Conservation (phyloP, 1,140 invertebrate species). For the Cydia splendana region DNA sequence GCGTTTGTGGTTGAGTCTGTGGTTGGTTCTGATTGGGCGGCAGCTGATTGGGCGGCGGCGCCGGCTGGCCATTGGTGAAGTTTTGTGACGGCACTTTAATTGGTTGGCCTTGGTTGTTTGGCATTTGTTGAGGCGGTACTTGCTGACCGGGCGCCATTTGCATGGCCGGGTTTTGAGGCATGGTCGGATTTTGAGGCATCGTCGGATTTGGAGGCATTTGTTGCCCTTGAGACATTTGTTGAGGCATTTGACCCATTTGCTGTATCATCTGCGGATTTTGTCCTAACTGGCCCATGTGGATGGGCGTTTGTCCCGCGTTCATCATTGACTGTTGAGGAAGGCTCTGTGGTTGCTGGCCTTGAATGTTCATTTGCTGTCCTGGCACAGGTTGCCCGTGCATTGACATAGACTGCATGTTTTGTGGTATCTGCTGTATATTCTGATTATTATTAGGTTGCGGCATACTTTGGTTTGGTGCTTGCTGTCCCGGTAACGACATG, state of each 20-base stretch:
- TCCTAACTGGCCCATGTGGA: slow-evolving; percentile 43
- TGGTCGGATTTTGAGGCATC: background rate
- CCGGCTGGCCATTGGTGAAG: slow-evolving; percentile 50
- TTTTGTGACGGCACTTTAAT: slow-evolving; percentile 60
- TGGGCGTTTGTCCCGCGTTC: slow-evolving; percentile 34
- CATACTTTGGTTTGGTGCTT: slow-evolving; percentile 34
- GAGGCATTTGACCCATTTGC: slow-evolving; percentile 46
- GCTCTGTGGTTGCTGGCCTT: slow-evolving; percentile 53
- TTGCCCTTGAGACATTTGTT: slow-evolving; percentile 43
- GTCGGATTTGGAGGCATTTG: slow-evolving; percentile 35
- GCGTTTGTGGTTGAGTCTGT: slow-evolving; percentile 64
- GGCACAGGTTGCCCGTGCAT: slow-evolving; percentile 46
- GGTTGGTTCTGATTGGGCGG: slow-evolving; percentile 61
- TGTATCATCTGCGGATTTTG: slow-evolving; percentile 62
- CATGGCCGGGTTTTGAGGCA: background rate
- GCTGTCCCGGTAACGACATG: slow-evolving; percentile 42
- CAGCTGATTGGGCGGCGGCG: slow-evolving; percentile 50
- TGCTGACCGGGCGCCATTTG: slow-evolving; percentile 36
- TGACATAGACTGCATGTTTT: slow-evolving; percentile 57
- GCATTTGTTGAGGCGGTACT: background rate
- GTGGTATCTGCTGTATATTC: slow-evolving; percentile 51
- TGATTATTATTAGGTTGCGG: slow-evolving; percentile 45
- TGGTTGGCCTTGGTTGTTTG: slow-evolving; percentile 43
- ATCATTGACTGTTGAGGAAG: slow-evolving; percentile 59
- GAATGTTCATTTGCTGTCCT: slow-evolving; percentile 56